Evolutionary conservation across 2,113 vertebrate genomes (phyloP), one percentile per base, ranked within the genome.

Genomic region (Microcebus jonahi): DNA sequence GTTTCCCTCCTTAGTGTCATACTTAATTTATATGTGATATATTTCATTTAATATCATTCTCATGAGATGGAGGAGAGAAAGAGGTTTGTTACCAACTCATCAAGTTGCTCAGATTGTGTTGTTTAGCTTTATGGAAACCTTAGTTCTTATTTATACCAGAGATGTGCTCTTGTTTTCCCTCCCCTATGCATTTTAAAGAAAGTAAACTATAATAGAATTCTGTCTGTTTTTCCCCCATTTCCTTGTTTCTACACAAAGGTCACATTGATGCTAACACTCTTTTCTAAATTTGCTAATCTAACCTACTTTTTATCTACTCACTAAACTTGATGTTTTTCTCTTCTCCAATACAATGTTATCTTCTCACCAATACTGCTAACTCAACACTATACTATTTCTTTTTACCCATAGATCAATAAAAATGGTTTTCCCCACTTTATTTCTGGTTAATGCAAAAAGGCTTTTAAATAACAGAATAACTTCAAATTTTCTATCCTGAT

Each of bases 401-500:
- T 94, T 70, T 39, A 71, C 70, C 76, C n/a, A 53, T 39, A 88
- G 23, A 90, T 76, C 55, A 82, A 77, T 57, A 63, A 29, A 67
- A 71, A 65, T 39, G 6, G 11, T 39, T 48, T 45, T 76, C n/a
- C 25, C 29, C 9, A 15, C 23, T 34, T 88, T 87, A 92, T 73
- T 31, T 94, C 80, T 90, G 45, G 61, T 45, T 90, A 96, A 88
- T 23, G 29, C 2, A 59, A 71, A 53, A 53, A 90, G 7, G 3
- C 2, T 87, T 90, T 80, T 92, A 75, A 88, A 92, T 92, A 92
- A 90, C 21, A 82, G 50, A 90, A 81, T 79, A 34, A 18, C 8
- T 83, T 75, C 97, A n/a, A 61, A 71, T 86, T 82, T 93, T 92
- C 15, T 91, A 20, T 73, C 20, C 31, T 94, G 34, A 82, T 94